Base-by-base conservation (phyloP, 2,888 invertebrate species). In the Liopterus haemorrhoidalis region DNA sequence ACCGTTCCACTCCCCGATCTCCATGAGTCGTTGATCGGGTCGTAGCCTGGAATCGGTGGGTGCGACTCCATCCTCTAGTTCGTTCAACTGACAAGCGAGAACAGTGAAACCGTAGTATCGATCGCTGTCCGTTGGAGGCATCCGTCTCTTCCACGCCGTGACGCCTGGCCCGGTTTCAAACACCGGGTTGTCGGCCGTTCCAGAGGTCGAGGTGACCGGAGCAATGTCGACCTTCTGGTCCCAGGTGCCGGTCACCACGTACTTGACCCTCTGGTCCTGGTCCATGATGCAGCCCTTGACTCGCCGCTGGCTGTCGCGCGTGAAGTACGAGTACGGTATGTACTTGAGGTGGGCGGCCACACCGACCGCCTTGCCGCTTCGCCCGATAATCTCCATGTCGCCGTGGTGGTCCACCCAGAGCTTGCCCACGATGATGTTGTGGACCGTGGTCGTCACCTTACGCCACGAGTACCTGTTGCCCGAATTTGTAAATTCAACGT, bases 361-460 rank as follows among this genome's bases (percentile, higher is more conserved):
- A 39, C 93, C 93, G 40, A 83, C 81, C 31, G 81, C 83, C 52
- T 88, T 85, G 65, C 96, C 96, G 56, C 77, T 75, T 14, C 27
- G 16, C 49, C 83, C 83, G 48, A 81, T 76, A 53, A 99, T 97
- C 68, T 96, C 95, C 92, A 95, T 97, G 66, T 99, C 97, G 32
- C 99, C 99, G 66, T 96, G 94, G 70, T 99, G 94, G 74, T 99
- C 99, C 47, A 99, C 94, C 99, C 99, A 99, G 57, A 99, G 75
- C 70, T 92, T 94, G 54, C 99, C 99, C 46, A 99, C 96, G 59
- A 99, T 97, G 60, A 99, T 99, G 70, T 99, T 99, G 75, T 99
- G 97, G 38, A 99, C 95, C 4, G 96, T 97, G 15, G 97, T 99
- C 15, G 95, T 96, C 40, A 97, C 86, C 76, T 99, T 99, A 56